Conservation (phyloP, 2,888 invertebrate species). For the Chromoteleia sp. region DNA sequence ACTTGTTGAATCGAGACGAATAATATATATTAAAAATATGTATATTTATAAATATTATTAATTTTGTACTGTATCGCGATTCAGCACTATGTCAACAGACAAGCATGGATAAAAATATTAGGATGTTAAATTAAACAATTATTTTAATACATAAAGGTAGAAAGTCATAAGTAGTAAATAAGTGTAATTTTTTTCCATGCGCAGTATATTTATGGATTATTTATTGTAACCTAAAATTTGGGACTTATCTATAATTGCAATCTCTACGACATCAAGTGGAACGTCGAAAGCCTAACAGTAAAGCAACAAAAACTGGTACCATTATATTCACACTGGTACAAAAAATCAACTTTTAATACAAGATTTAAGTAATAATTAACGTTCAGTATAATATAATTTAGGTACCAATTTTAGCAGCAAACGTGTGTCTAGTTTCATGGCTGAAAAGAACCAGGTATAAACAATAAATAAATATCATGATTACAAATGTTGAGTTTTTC, state of each 20-base stretch:
- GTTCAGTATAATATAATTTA: neutral
- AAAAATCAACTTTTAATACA: neutral
- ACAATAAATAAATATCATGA: neutral
- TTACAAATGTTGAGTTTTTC: conserved; percentile 12
- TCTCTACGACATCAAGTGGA: conserved; percentile 67
- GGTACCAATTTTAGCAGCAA: conserved; percentile 30
- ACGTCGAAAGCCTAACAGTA: conserved; percentile 60
- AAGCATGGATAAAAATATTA: conserved; percentile 32
- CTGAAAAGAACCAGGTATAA: conserved; percentile 47
- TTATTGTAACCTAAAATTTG: conserved; percentile 45
- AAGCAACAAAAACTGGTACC: conserved; percentile 48
- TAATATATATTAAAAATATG: conserved; percentile 1
- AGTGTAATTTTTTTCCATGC: conserved; percentile 32
- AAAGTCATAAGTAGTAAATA: neutral
- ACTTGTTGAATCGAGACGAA: conserved; percentile 34
- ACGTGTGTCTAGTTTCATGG: conserved; percentile 46
- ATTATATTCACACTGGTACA: neutral
- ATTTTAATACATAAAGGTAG: neutral
- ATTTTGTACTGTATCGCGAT: conserved; percentile 10
- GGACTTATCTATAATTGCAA: conserved; percentile 52
- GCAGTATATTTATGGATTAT: conserved; percentile 24
- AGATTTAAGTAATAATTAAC: neutral
- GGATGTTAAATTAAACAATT: neutral
- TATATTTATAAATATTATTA: neutral
- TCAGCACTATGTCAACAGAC: conserved; percentile 31